Evolutionary conservation across 2,888 invertebrate species (phyloP), one percentile per base, ranked within the genome.

Genomic region (Aporophyla nigra): DNA sequence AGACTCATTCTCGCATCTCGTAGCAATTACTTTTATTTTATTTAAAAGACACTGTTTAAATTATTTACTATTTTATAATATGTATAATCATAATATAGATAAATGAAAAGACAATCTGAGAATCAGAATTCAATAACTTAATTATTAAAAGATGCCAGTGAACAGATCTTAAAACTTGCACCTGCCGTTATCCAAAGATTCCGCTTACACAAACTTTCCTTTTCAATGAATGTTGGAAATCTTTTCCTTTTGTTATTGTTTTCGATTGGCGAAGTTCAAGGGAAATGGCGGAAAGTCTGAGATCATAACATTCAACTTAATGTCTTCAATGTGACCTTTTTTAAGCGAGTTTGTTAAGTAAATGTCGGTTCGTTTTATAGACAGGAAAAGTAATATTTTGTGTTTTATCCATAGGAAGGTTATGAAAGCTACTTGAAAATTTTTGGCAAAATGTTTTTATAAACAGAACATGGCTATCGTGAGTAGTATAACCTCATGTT

Each of bases 241-340:
- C 94, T 95, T 95, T 95, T 93, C 89, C 91, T 91, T 93, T 92
- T 95, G 94, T 95, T 96, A 96, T 95, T 96, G 95, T 95, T 95
- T 96, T 94, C 93, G 90, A 96, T 96, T 92, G 92, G 89, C 90
- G 76, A 95, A 96, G 93, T 96, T 95, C 91, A 83, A 85, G 85
- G 82, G 67, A 68, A 84, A 82, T 53, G 82, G 71, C 63, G 12
- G 40, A 66, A 75, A 71, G 53, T 76, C 71, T 43, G 76, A 49
- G 85, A 78, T 85, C 85, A 83, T 83, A 84, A 84, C 86, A 74
- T 86, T 86, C 76, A 80, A 80, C 83, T 83, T 80, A 86, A 86
- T 80, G 80, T 84, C 71, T 58, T 74, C 71, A 69, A 77, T 82
- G 62, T 71, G 78, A 84, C 84, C 75, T 76, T 82, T 81, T 82